phyloP scores from a whole-genome alignment of 2,888 invertebrate species.

The Argynnis bischoffii region DNA sequence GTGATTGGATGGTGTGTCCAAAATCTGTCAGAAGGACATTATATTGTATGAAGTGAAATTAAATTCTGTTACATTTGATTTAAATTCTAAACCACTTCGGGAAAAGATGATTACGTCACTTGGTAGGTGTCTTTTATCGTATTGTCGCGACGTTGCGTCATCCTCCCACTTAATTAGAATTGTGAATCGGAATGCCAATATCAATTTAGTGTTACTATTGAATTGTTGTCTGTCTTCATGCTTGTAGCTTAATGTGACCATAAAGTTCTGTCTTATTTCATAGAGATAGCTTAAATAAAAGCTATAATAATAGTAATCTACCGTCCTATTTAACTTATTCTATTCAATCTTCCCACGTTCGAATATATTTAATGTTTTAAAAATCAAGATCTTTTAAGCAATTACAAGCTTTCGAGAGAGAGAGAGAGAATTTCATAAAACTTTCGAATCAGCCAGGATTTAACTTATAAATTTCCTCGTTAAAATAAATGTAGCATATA shows the following conservation, averaged over 20 bases:
- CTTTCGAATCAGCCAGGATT: slow-evolving; percentile 23
- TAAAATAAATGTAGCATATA: neutral
- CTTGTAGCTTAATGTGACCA: no score
- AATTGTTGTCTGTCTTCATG: neutral
- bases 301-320: no score
- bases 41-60: no score
- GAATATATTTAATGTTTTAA: slow-evolving; percentile 4
- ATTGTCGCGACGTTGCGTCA: slow-evolving; percentile 9
- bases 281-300: no score
- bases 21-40: no score
- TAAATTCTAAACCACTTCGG: no score
- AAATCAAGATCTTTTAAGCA: slow-evolving; percentile 1
- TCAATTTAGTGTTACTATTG: slow-evolving; percentile 7
- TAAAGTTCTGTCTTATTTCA: no score
- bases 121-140: neutral
- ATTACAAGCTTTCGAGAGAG: slow-evolving; percentile 5
- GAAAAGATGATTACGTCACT: neutral
- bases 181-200: slow-evolving; percentile 1
- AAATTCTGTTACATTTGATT: no score
- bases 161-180: slow-evolving; percentile 1
- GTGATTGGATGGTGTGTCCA: no score
- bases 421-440: slow-evolving; percentile 21
- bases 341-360: slow-evolving; percentile 15
- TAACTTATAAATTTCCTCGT: neutral
- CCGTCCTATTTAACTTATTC: slow-evolving; percentile 3